Evolutionary conservation across 2,113 vertebrate genomes (phyloP), one percentile per base, ranked within the genome.

Genomic region (Solenodon paradoxus): DNA sequence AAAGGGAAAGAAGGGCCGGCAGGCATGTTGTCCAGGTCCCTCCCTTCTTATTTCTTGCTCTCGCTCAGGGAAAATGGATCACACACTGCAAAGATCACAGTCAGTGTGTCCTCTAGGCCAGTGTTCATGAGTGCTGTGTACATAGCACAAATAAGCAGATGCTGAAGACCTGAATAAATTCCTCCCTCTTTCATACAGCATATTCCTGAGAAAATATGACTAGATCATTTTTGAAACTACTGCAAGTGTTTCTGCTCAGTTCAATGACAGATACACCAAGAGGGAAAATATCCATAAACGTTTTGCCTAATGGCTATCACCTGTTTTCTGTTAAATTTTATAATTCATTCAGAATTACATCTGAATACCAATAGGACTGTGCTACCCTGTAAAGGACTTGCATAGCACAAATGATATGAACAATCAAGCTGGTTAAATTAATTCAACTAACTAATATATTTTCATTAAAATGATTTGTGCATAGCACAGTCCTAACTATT

Each of bases 281-380:
- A 88, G 24, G 22, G 88, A 96, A 94, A 68, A 72, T 9, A 55
- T 20, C n/a, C 19, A 79, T 82, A 82, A 75, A 88, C 59, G 71
- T 75, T 90, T 90, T 92, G 17, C 49, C 68, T 91, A 22, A 47
- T 42, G 59, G 28, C 45, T 30, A 75, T 74, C 20, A 88, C n/a
- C 9, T 66, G 22, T 55, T 92, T 92, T 81, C 81, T 94, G 59
- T 80, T 92, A 85, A 82, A 77, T 80, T 71, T 90, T 95, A 95
- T 83, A 94, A 84, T 57, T 30, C n/a, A 72, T 53, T 91, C 16
- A 75, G n/a, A n/a, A n/a, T 59, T 92, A 45, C 28, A 89, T 38
- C n/a, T 74, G 32, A 75, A 87, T 84, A 94, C 42, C 79, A 91
- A 80, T 1, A 92, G 57, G 35, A 81, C 13, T 51, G 17, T 30